phyloP scores from a whole-genome alignment of 2,113 vertebrate genomes.

The Ictidomys tridecemlineatus region DNA sequence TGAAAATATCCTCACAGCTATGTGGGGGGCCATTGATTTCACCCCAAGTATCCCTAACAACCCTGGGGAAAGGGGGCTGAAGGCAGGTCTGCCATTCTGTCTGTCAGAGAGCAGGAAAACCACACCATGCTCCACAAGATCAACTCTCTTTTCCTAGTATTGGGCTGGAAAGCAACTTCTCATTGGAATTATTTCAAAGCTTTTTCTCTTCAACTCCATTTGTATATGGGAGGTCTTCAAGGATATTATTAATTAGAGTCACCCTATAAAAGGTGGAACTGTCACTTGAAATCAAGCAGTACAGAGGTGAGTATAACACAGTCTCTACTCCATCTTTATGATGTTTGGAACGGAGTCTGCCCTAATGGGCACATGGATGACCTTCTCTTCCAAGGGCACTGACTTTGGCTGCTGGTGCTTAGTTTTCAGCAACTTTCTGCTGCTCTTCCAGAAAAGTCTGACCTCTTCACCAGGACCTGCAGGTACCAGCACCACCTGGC shows the following conservation, averaged over 20 bases:
- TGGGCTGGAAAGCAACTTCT: neutral
- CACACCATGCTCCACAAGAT: neutral
- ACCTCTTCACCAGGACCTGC: neutral
- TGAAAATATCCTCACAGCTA: neutral
- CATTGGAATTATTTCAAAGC: neutral
- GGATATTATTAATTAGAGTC: neutral
- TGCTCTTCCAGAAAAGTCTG: neutral
- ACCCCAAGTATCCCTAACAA: neutral
- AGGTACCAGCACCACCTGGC: accelerated
- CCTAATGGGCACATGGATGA: accelerated
- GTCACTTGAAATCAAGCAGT: neutral
- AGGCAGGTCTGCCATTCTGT: neutral
- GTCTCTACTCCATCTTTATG: neutral
- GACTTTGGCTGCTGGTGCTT: too few relatives aligned
- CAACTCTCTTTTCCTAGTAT: neutral
- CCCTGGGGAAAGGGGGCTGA: neutral
- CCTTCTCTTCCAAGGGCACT: neutral
- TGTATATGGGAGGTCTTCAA: neutral
- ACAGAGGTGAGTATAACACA: neutral
- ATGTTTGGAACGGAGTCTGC: neutral
- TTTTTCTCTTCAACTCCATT: neutral
- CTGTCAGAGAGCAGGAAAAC: neutral
- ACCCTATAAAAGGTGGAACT: neutral
- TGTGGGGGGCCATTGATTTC: neutral
- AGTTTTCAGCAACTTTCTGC: neutral